Evolutionary conservation across 2,113 vertebrate genomes (phyloP), one percentile per base, ranked within the genome.

Genomic region (Nerophis ophidion): DNA sequence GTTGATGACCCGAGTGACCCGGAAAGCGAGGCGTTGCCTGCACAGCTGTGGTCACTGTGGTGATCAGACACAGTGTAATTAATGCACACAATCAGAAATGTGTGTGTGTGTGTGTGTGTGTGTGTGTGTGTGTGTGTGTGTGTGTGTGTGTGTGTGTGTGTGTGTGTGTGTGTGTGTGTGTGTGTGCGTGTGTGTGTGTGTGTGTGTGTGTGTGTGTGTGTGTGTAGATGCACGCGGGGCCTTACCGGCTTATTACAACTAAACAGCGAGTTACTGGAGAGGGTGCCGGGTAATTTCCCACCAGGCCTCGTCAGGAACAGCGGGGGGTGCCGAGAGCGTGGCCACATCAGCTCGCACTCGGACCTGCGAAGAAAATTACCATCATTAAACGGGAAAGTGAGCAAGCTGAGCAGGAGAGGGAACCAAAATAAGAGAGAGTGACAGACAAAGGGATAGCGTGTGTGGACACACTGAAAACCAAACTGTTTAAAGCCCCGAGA

Each of bases 231-330:
- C 75, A 61, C 50, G 72, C 76, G 80, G 79, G 70, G 84, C 78
- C 78, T 85, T 66, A 81, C 72, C 82, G 85, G 77, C 85, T 88
- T 86, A 88, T 88, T 87, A 85, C 85, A 81, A 87, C 82, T 80
- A 87, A 87, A 86, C 84, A 85, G 81, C 79, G 84, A 87, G 85
- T 84, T 81, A 87, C 85, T 81, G 77, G 80, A 85, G 84, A 85
- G 82, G 77, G 85, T 81, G 83, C 76, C 79, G 81, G 82, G 84
- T 87, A 88, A 88, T 87, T 87, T 88, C 87, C 85, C 87, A 88
- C 85, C 87, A 87, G 86, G 87, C 82, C 85, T 88, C 84, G 82
- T 88, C 87, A 85, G 82, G 81, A 87, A 88, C 87, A 88, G 84
- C 47, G 3, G 87, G 87, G 71, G 70, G 70, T 81, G 49, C 49